Conservation (phyloP, 2,888 invertebrate species). For the Omphaloscelis lunosa region DNA sequence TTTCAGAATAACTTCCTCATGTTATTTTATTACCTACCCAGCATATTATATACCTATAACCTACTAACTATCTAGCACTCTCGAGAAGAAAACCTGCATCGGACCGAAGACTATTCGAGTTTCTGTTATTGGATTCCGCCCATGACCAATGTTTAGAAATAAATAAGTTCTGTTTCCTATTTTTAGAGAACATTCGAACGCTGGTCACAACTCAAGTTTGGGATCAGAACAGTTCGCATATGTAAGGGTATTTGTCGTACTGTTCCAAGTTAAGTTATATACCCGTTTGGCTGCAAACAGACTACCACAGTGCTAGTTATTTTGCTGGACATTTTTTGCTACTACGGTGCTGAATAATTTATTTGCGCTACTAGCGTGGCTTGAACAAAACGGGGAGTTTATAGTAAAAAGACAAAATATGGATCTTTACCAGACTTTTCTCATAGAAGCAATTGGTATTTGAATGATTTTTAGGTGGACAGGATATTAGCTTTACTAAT, state of each 20-base stretch:
- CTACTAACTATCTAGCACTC: neutral
- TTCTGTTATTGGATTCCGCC: slow-evolving; percentile 36
- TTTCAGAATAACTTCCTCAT: too few relatives aligned
- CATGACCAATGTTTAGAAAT: slow-evolving; percentile 36
- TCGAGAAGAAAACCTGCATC: neutral
- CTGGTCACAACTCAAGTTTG: slow-evolving; percentile 34
- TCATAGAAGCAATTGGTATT: neutral
- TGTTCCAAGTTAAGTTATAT: slow-evolving; percentile 21
- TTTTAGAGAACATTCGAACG: slow-evolving; percentile 42
- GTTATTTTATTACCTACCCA: neutral
- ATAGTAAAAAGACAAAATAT: neutral
- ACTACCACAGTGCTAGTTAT: neutral
- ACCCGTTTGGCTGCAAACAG: slow-evolving; percentile 3
- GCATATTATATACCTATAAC: neutral
- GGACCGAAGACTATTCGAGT: neutral
- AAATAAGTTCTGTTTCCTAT: slow-evolving; percentile 44
- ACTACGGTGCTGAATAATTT: slow-evolving; percentile 1
- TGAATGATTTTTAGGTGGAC: neutral
- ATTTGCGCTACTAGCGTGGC: neutral
- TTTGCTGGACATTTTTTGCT: slow-evolving; percentile 4
- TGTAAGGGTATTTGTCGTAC: slow-evolving; percentile 39
- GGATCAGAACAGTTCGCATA: slow-evolving; percentile 37
- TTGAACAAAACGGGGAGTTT: neutral
- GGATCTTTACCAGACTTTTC: too few relatives aligned
- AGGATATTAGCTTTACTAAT: neutral